Evolutionary conservation across 2,113 vertebrate genomes (phyloP).

Genomic region (Rhynchopsitta pachyrhyncha): DNA sequence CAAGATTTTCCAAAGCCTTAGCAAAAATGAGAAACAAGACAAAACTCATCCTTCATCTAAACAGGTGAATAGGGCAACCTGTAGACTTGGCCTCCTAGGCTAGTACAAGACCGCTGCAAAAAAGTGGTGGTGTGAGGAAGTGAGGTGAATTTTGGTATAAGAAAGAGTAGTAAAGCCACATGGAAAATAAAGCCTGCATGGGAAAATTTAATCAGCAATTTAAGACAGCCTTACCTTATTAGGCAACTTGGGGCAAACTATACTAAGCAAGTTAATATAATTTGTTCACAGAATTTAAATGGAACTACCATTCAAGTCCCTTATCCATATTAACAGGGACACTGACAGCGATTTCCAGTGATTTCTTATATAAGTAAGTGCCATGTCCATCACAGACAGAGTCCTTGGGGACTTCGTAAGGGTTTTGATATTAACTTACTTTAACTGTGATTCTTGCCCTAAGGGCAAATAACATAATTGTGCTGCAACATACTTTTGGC

Average conservation of each 20-base stretch:
- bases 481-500: background rate
- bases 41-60: background rate
- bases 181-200: background rate
- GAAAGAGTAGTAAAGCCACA: background rate
- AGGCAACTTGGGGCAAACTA: background rate
- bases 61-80: background rate
- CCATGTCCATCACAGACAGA: background rate
- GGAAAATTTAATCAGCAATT: background rate
- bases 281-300: background rate
- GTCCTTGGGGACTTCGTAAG: background rate
- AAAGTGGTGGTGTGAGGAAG: background rate
- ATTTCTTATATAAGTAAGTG: conserved; percentile 24
- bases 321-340: background rate
- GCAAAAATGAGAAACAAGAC: background rate
- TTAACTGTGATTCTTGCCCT: background rate
- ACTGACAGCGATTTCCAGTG: background rate
- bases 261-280: background rate
- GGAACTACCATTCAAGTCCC: background rate
- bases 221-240: background rate
- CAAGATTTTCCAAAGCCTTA: background rate
- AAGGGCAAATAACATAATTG: conserved; percentile 1
- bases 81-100: background rate
- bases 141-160: fast-evolving
- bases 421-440: conserved; percentile 4
- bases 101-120: background rate